Percentiles rank a stretch among this genome's conserved stretches.
These are phyloP conservation scores for Drosophila watanabei DNA, from an alignment of 1,140 invertebrate genomes.

Conservation along the genomic window DNA sequence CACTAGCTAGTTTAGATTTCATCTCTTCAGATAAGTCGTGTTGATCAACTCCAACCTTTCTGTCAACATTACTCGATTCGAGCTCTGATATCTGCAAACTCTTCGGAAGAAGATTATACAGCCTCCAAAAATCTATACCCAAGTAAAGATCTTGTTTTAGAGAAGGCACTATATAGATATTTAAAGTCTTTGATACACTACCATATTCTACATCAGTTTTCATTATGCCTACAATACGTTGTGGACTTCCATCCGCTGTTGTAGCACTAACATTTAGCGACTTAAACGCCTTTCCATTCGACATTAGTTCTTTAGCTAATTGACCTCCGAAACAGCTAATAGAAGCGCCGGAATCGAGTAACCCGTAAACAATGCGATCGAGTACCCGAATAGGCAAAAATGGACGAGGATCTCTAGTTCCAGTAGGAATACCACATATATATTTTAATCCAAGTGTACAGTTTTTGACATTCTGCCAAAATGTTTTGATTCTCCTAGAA, in stretches of 20 bases:
- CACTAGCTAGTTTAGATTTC: neutral
- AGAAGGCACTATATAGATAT: neutral
- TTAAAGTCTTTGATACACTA: neutral
- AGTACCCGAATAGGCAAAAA: conserved; percentile 4
- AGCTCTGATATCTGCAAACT: neutral
- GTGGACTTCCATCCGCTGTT: conserved; percentile 3
- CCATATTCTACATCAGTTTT: neutral
- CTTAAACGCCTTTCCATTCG: neutral
- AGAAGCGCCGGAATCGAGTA: neutral
- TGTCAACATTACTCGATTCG: neutral
- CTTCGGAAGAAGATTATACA: conserved; percentile 4
- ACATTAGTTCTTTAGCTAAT: neutral
- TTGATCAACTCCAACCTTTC: neutral
- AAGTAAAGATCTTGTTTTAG: conserved; percentile 8
- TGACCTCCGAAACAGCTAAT: no score
- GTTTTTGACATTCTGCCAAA: neutral
- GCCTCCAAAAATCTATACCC: neutral
- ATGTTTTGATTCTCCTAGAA: neutral
- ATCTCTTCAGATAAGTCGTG: neutral
- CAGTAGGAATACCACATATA: neutral
- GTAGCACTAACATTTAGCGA: conserved; percentile 6
- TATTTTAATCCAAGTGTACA: conserved; percentile 2
- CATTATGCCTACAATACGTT: conserved; percentile 1
- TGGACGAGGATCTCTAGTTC: neutral
- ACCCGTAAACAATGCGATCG: neutral